Percentiles rank a stretch among this genome's conserved stretches.
Conservation (phyloP, 2,797 vertebrate genomes). For the Gouania willdenowi region DNA sequence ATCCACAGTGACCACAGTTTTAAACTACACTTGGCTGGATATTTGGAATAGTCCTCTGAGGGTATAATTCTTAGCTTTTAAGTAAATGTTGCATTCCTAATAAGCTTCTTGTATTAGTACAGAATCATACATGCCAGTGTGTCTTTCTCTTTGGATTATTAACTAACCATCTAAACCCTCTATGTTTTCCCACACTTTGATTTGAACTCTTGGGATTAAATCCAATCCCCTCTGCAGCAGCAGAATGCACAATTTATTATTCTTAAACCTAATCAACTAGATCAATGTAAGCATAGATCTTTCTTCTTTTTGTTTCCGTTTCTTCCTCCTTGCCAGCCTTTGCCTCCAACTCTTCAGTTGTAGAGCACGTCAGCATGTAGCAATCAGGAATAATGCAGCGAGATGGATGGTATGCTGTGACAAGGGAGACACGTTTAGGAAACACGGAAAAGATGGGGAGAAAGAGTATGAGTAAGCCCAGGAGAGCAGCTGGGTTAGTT, state of each 20-base stretch:
- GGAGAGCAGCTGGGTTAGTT: conserved; percentile 47
- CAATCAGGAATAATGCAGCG: conserved; percentile 14
- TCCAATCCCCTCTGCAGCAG: conserved; percentile 7
- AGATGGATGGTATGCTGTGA: conserved; percentile 16
- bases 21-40: too few relatives aligned
- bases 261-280: conserved; percentile 20
- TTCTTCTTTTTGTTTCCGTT: background rate
- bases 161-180: too few relatives aligned
- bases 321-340: background rate
- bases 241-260: background rate
- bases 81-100: too few relatives aligned
- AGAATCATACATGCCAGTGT: too few relatives aligned
- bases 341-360: background rate
- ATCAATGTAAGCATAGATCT: conserved; percentile 9
- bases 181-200: background rate
- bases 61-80: too few relatives aligned
- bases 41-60: too few relatives aligned
- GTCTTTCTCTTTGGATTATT: too few relatives aligned
- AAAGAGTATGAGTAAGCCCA: conserved; percentile 25
- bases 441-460: conserved; percentile 9
- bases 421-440: conserved; percentile 22
- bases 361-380: conserved; percentile 18
- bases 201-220: conserved; percentile 9
- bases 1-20: too few relatives aligned
- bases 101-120: too few relatives aligned